phyloP scores from a whole-genome alignment of 2,113 vertebrate genomes.

The Delphinapterus leucas region DNA sequence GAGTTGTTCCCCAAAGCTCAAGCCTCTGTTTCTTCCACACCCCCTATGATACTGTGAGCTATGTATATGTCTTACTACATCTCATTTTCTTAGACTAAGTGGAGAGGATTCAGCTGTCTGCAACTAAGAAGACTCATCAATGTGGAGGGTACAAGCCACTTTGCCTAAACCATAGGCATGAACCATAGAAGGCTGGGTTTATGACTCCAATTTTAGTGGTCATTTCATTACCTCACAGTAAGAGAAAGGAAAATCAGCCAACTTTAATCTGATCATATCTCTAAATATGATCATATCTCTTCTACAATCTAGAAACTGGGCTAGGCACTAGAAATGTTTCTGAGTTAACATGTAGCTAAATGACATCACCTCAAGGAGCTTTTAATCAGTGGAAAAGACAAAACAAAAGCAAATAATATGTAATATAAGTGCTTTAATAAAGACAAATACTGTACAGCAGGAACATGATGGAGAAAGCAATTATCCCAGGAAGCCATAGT shows the following conservation, averaged over 20 bases:
- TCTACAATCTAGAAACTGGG: background rate
- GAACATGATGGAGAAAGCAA: background rate
- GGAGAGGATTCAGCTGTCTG: background rate
- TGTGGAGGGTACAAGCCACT: too few relatives aligned
- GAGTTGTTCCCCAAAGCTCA: background rate
- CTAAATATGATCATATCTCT: background rate
- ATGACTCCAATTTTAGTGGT: background rate
- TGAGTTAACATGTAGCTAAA: background rate
- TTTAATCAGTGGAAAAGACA: background rate
- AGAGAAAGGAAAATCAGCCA: background rate
- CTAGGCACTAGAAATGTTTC: background rate
- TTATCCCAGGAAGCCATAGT: background rate
- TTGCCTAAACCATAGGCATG: background rate
- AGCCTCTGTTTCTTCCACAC: background rate
- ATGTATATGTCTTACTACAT: rapidly evolving
- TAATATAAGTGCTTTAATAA: background rate
- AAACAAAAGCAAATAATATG: background rate
- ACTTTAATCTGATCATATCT: background rate
- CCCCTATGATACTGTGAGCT: background rate
- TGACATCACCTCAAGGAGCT: background rate
- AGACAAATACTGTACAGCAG: background rate
- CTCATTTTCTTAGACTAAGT: background rate
- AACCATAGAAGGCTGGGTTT: background rate
- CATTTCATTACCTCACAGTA: background rate
- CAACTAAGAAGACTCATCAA: background rate